Percentiles rank a stretch among this genome's conserved stretches.
Conservation (phyloP, 2,888 invertebrate species). For the Epinotia ramella region DNA sequence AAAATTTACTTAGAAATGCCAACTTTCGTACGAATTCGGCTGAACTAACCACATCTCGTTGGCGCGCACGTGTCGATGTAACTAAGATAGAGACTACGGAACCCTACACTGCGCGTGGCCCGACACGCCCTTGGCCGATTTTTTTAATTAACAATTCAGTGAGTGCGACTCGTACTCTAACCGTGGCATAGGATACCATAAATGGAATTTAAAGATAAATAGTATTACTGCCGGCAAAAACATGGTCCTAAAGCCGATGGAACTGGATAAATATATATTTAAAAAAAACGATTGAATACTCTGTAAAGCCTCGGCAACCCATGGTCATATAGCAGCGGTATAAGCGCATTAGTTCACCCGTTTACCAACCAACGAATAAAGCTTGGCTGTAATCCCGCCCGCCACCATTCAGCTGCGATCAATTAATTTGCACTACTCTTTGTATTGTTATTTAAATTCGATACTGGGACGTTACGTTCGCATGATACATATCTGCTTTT, state of each 20-base stretch:
- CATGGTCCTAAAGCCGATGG: constrained; percentile 14
- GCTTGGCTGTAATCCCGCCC: constrained; percentile 51
- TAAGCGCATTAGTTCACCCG: constrained; percentile 52
- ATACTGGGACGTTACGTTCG: constrained; percentile 14
- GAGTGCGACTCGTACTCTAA: no score
- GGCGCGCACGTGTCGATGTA: no score
- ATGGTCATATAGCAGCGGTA: constrained; percentile 47
- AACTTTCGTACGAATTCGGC: no score
- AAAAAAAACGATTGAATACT: constrained; percentile 11
- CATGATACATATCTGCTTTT: constrained; percentile 9
- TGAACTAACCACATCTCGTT: no score
- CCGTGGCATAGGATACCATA: no score
- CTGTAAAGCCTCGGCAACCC: constrained; percentile 4
- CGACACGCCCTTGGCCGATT: no score
- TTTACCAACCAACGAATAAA: constrained; percentile 52
- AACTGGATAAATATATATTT: constrained; percentile 5
- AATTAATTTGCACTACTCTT: constrained; percentile 43
- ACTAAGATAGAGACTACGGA: no score
- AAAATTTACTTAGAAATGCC: no score
- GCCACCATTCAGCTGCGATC: constrained; percentile 50
- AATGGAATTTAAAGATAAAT: no score
- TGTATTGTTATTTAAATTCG: constrained; percentile 41
- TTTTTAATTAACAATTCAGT: no score
- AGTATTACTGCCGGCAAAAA: no score
- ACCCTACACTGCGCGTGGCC: no score